phyloP scores from a whole-genome alignment of 2,888 invertebrate species.

The Pantelozetes paolii region DNA sequence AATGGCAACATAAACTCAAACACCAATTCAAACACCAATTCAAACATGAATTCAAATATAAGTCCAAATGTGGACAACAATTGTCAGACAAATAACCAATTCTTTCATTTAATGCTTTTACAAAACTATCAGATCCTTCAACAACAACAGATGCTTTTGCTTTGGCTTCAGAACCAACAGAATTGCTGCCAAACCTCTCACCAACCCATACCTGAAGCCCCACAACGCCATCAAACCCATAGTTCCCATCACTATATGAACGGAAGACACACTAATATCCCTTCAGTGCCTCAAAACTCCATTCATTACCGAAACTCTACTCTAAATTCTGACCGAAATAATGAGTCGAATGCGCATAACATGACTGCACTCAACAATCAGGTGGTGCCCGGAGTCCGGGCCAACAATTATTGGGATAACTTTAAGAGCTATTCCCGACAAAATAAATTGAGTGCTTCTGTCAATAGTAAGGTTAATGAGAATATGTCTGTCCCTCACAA shows the following conservation, averaged over 20 bases:
- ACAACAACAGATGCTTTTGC: conserved; percentile 42
- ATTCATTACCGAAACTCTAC: conserved; percentile 15
- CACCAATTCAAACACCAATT: not conserved
- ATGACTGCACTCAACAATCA: conserved; percentile 69
- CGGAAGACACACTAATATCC: conserved; percentile 13
- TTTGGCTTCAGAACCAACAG: conserved; percentile 39
- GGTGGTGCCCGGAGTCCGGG: conserved; percentile 81
- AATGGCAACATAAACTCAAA: not conserved
- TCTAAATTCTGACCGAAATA: conserved; percentile 8
- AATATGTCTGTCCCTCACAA: conserved; percentile 21
- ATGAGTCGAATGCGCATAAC: not conserved
- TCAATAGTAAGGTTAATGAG: conserved; percentile 44
- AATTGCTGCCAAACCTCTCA: not conserved
- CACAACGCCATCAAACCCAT: not conserved
- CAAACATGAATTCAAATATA: not conserved
- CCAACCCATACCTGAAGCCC: not conserved
- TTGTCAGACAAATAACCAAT: conserved; percentile 36
- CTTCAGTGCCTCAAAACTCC: not conserved
- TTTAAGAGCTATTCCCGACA: conserved; percentile 85
- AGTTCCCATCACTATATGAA: conserved; percentile 10
- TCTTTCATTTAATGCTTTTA: conserved; percentile 41
- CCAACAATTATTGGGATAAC: conserved; percentile 92
- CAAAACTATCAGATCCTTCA: conserved; percentile 43
- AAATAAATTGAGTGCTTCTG: conserved; percentile 62
- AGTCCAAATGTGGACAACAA: not conserved